Conservation (phyloP, 92 coral and sea anemone genomes). For the Paragorgia papillata region DNA sequence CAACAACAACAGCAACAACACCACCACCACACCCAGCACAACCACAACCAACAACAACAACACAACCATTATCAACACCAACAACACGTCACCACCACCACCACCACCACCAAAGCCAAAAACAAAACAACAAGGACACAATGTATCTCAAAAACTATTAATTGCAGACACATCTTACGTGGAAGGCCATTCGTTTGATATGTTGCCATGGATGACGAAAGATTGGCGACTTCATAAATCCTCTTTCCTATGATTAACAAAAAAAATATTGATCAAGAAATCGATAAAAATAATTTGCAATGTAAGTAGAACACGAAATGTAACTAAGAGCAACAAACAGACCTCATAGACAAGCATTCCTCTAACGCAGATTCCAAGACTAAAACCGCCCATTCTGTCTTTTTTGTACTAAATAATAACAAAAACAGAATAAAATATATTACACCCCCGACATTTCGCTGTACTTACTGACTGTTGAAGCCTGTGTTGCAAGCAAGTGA, state of each 20-base stretch:
- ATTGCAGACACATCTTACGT: no score
- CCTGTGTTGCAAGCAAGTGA: no score
- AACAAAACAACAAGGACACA: no score
- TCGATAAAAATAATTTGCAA: background rate
- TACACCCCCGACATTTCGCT: no score
- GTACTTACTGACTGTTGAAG: background rate
- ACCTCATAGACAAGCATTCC: slow-evolving; percentile 97
- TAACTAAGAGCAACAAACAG: no score
- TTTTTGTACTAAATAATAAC: slow-evolving; percentile 71
- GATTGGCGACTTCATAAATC: slow-evolving; percentile 92
- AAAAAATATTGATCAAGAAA: background rate
- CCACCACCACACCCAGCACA: no score
- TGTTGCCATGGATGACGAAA: slow-evolving; percentile 99
- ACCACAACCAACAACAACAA: no score
- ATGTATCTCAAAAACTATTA: no score
- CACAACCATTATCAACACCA: no score
- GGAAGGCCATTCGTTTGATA: slow-evolving; percentile 96
- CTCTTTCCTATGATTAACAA: slow-evolving; percentile 73
- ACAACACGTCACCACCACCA: no score
- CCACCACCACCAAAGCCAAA: no score
- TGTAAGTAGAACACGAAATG: background rate
- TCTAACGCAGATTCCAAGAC: slow-evolving; percentile 90
- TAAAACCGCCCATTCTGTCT: slow-evolving; percentile 89
- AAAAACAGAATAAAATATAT: background rate
- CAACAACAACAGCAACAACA: no score